Evolutionary conservation across 2,113 vertebrate species (phyloP).

Genomic region (Lethenteron reissneri): DNA sequence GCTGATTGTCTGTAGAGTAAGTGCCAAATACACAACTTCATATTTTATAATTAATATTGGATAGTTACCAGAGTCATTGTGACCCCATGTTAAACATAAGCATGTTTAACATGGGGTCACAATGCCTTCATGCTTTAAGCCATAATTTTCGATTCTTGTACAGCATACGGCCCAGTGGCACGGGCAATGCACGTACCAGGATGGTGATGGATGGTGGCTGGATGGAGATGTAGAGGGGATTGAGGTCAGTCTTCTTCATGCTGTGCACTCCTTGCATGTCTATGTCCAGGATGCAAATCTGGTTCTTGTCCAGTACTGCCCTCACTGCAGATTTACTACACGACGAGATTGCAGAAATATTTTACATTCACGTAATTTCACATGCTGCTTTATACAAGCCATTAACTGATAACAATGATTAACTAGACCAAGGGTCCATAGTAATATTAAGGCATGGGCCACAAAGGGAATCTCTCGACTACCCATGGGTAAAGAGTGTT

Average conservation of each 20-base stretch:
- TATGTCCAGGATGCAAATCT: slow-evolving; percentile 76
- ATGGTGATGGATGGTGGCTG: slow-evolving; percentile 51
- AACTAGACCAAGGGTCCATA: no score
- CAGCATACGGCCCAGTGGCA: neutral
- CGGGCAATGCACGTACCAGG: slow-evolving; percentile 32
- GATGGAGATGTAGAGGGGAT: slow-evolving; percentile 65
- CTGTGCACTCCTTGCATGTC: slow-evolving; percentile 85
- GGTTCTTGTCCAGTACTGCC: slow-evolving; percentile 60
- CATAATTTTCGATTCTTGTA: neutral
- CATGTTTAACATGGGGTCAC: neutral
- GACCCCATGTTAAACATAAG: neutral
- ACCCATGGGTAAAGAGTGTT: no score
- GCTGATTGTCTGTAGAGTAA: no score
- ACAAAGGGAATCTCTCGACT: no score
- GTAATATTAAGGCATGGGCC: no score
- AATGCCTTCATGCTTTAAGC: neutral
- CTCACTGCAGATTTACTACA: slow-evolving; percentile 59
- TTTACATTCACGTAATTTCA: no score
- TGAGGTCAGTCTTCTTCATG: slow-evolving; percentile 61
- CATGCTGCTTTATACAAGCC: no score
- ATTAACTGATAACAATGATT: no score
- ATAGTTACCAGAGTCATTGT: no score
- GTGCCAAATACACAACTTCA: no score
- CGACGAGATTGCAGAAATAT: neutral
- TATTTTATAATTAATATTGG: no score